phyloP scores from a whole-genome alignment of 2,888 invertebrate genomes.

The Oscheius myriophilus region DNA sequence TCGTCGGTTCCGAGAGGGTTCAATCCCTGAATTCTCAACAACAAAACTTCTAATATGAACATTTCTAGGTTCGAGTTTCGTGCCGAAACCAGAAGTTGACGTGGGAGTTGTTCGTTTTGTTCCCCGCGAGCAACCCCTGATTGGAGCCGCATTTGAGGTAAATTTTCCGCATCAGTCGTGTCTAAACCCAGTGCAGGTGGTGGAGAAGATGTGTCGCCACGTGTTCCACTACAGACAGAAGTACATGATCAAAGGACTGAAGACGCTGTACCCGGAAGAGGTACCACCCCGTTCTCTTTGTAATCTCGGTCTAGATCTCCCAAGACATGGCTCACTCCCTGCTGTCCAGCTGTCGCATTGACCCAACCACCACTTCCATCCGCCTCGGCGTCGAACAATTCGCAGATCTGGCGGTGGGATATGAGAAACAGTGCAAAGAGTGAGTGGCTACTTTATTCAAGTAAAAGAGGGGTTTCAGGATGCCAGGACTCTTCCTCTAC shows the following conservation, averaged over 20 bases:
- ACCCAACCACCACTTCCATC: slow-evolving; percentile 52
- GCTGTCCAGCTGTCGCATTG: slow-evolving; percentile 45
- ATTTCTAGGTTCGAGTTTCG: slow-evolving; percentile 80
- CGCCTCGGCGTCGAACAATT: slow-evolving; percentile 66
- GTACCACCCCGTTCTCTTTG: neutral
- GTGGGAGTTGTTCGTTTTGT: slow-evolving; percentile 90
- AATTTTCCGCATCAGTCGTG: neutral
- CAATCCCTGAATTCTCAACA: too few species aligned
- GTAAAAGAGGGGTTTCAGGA: slow-evolving; percentile 38
- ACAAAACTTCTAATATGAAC: too few species aligned
- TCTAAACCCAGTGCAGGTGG: slow-evolving; percentile 72
- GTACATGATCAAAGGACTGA: slow-evolving; percentile 73
- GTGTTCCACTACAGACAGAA: slow-evolving; percentile 90
- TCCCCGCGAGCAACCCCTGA: slow-evolving; percentile 82
- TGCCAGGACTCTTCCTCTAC: slow-evolving; percentile 68
- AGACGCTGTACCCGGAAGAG: slow-evolving; percentile 65
- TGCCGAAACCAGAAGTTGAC: slow-evolving; percentile 94
- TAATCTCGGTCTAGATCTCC: slow-evolving; percentile 28
- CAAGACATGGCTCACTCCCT: slow-evolving; percentile 62
- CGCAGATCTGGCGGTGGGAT: slow-evolving; percentile 61
- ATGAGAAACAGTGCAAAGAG: slow-evolving; percentile 64
- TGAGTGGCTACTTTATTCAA: slow-evolving; percentile 11
- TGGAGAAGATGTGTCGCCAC: slow-evolving; percentile 88
- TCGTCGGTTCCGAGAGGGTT: too few species aligned
- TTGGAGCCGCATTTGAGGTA: slow-evolving; percentile 80